These are phyloP conservation scores for Erebia ligea DNA, from an alignment of 2,888 invertebrate species.

Conservation along the genomic window DNA sequence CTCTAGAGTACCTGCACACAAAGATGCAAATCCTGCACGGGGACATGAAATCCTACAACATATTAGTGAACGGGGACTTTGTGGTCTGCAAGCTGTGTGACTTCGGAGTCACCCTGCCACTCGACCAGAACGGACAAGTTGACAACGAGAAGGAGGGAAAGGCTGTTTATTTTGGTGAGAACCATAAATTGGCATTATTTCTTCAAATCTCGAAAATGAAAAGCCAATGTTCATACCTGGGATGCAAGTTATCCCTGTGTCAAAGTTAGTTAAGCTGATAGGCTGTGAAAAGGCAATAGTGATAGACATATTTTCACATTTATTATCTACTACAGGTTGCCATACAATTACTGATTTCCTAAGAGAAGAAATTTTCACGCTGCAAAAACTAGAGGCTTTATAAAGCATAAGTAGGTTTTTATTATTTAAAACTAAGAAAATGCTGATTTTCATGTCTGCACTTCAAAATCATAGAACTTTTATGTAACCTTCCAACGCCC, in stretches of 20 bases:
- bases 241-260: too few relatives aligned
- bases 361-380: too few relatives aligned
- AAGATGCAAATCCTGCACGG: conserved; percentile 89
- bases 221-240: not conserved
- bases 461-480: too few relatives aligned
- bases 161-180: conserved; percentile 83
- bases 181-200: not conserved
- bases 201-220: not conserved
- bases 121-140: conserved; percentile 85
- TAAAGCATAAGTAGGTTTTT: too few relatives aligned
- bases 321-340: too few relatives aligned
- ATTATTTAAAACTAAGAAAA: too few relatives aligned
- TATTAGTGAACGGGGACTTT: conserved; percentile 90
- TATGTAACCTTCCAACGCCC: too few relatives aligned
- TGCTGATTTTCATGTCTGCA: too few relatives aligned
- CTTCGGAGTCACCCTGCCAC: conserved; percentile 91
- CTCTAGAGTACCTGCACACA: conserved; percentile 90
- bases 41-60: conserved; percentile 92
- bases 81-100: conserved; percentile 91
- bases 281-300: too few relatives aligned
- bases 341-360: too few relatives aligned
- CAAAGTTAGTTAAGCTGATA: too few relatives aligned
- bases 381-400: too few relatives aligned
- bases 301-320: not conserved
- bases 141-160: conserved; percentile 79